Base-by-base conservation (phyloP, 2,797 vertebrate species). In the Sebastes itinus region DNA sequence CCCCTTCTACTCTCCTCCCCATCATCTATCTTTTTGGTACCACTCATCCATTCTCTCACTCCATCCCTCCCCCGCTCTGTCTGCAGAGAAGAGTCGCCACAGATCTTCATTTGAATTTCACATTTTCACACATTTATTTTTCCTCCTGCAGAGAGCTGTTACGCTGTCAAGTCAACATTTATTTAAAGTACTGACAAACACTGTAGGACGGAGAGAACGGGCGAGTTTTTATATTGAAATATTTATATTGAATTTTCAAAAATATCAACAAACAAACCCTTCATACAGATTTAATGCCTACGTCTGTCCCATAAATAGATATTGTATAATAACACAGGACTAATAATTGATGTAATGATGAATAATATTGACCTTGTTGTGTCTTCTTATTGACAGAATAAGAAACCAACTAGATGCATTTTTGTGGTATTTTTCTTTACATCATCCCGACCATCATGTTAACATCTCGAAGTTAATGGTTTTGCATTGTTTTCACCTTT, bases 21-120 rank as follows among this genome's bases (percentile, higher is more conserved):
- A 61, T 61, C 61, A 80, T 88, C 77, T 60, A 64, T 80, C 77
- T 74, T 38, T 38, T 82, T 12, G 72, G 73, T 38, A 71, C 82
- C 76, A 80, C 61, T 83, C 74, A 77, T 77, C 73, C 55, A 6
- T 78, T 64, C 63, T 78, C 28, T 62, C 20, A 0, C 68, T 77
- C 42, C 35, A n/a, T 75, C 64, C 78, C 33, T 70, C 72, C 72
- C 67, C 78, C 81, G 60, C 71, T 54, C 12, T 13, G 6, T 66
- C 62, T 58, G n/a, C 35, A 76, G 52, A 66, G 56, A 56, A 14
- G 30, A 54, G 20, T 69, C 23, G 1, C 16, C 60, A 18, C 35
- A 46, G 11, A 74, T 58, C 58, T 38, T 67, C n/a, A 72, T 79
- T 72, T 79, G 8, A 60, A 63, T 70, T 30, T 23, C 16, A 23